A percentile compares a stretch with the other conserved stretches of the same genome.
phyloP scores from a whole-genome alignment of 2,113 vertebrate genomes.

The Serinus canaria region DNA sequence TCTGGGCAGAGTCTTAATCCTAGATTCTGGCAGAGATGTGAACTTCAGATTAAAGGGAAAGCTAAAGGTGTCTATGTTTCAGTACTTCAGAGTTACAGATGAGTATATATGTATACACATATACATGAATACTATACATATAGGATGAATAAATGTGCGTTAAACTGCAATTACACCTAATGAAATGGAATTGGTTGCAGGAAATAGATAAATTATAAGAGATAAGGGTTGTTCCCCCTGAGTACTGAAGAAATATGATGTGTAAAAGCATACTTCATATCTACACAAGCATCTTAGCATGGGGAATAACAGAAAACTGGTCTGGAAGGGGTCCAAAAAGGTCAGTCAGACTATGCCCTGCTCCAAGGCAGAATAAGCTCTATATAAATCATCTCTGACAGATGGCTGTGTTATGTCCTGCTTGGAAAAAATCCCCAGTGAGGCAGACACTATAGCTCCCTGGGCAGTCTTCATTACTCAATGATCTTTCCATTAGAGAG shows the following conservation, averaged over 20 bases:
- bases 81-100: neutral
- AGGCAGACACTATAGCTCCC: neutral
- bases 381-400: slow-evolving; percentile 12
- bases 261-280: neutral
- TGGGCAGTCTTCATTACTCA: neutral
- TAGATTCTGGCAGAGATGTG: neutral
- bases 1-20: neutral
- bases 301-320: neutral
- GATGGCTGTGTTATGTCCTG: neutral
- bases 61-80: neutral
- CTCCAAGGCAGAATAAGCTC: neutral
- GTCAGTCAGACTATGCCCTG: neutral
- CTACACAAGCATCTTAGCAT: neutral
- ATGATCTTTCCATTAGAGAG: neutral
- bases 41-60: neutral
- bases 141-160: neutral
- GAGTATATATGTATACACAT: neutral
- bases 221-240: neutral
- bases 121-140: neutral
- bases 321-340: slow-evolving; percentile 7
- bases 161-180: neutral
- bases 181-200: neutral
- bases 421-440: neutral
- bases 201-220: neutral
- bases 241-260: neutral